A percentile compares a stretch with the other conserved stretches of the same genome.
Evolutionary conservation across 2,888 invertebrate species (phyloP).

Genomic region (Strigamia transsilvanica): DNA sequence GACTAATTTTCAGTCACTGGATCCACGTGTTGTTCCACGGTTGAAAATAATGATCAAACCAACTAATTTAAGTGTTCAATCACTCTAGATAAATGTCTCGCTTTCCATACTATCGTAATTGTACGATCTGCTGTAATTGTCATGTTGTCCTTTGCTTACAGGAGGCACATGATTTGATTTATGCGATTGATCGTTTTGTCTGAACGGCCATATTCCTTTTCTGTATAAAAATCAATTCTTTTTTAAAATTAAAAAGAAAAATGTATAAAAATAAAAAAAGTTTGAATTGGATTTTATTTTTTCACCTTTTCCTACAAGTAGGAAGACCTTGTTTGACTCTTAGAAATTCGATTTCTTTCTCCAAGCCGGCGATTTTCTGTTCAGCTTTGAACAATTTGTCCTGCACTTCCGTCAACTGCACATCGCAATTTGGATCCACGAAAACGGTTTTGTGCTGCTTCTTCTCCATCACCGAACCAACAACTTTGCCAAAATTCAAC

Average conservation of each 20-base stretch:
- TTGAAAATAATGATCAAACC: too few species aligned
- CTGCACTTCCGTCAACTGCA: neutral
- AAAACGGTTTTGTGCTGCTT: neutral
- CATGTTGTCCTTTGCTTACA: neutral
- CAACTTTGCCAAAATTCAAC: neutral
- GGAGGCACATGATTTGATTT: slow-evolving; percentile 3
- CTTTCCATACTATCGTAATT: neutral
- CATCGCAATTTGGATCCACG: slow-evolving; percentile 3
- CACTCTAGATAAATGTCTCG: neutral
- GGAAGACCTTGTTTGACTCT: neutral
- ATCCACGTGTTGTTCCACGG: too few species aligned
- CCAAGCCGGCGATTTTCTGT: slow-evolving; percentile 10
- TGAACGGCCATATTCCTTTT: slow-evolving; percentile 2
- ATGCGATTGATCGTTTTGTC: neutral
- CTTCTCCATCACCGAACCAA: neutral
- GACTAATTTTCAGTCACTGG: too few species aligned
- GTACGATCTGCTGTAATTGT: slow-evolving; percentile 8
- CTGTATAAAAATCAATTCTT: neutral
- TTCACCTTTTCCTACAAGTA: neutral
- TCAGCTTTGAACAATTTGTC: slow-evolving; percentile 13
- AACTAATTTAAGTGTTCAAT: too few species aligned
- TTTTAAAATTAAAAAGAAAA: neutral
- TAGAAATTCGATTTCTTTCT: neutral
- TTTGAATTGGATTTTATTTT: too few species aligned
- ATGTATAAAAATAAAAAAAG: neutral